Conservation (phyloP, 2,113 vertebrate genomes). For the Piaya cayana region DNA sequence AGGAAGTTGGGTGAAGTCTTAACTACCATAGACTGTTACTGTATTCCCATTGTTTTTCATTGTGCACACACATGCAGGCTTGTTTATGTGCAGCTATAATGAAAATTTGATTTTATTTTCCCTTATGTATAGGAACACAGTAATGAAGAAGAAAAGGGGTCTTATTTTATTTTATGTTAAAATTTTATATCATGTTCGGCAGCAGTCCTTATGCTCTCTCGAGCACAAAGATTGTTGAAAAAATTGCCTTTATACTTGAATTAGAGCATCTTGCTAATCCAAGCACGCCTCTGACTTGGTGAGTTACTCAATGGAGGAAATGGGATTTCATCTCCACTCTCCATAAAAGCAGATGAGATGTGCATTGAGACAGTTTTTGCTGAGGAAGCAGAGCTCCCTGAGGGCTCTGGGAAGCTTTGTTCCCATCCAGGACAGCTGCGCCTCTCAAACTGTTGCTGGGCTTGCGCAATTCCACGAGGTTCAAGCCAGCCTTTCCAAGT, state of each 20-base stretch:
- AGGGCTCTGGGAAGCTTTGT: background rate
- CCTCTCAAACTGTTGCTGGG: background rate
- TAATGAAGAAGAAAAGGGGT: background rate
- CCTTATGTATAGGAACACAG: background rate
- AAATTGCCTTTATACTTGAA: background rate
- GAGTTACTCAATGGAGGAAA: background rate
- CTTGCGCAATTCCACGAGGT: background rate
- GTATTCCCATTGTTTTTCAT: background rate
- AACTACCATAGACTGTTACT: background rate
- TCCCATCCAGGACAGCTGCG: background rate
- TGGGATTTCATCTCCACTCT: background rate
- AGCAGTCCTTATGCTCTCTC: background rate
- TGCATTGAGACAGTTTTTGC: background rate
- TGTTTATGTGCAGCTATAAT: background rate
- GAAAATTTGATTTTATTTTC: background rate
- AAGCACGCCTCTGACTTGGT: background rate
- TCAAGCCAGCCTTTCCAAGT: background rate
- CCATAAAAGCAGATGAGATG: background rate
- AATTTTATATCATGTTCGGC: background rate
- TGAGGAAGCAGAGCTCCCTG: background rate
- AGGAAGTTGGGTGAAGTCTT: background rate
- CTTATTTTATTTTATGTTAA: background rate
- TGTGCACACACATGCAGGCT: background rate
- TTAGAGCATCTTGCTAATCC: background rate
- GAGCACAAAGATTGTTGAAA: background rate